phyloP scores from a whole-genome alignment of 2,888 invertebrate species.

The Brachycybe producta region DNA sequence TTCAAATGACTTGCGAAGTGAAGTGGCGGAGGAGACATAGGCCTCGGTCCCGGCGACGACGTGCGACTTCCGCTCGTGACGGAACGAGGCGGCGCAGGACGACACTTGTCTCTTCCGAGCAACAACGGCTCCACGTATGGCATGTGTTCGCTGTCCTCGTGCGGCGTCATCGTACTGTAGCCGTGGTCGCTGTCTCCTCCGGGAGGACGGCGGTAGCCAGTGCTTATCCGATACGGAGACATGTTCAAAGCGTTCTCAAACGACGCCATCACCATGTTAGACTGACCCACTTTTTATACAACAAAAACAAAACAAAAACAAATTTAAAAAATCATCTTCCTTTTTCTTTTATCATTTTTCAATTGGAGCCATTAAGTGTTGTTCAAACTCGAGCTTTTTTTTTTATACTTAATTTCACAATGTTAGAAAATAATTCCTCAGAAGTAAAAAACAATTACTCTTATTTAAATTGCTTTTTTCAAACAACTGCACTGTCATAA shows the following conservation, averaged over 20 bases:
- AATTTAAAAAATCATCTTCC: background rate
- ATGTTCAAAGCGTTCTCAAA: constrained; percentile 53
- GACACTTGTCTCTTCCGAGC: constrained; percentile 19
- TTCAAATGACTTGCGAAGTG: background rate
- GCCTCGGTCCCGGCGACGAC: constrained; percentile 20
- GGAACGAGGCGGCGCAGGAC: constrained; percentile 20
- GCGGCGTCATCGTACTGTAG: constrained; percentile 86
- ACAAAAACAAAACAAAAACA: background rate
- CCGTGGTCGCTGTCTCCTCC: constrained; percentile 84
- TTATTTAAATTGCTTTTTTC: too few species aligned
- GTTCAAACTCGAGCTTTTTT: too few species aligned
- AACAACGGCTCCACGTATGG: constrained; percentile 25
- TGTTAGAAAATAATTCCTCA: too few species aligned
- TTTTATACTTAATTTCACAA: too few species aligned
- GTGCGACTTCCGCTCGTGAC: constrained; percentile 21
- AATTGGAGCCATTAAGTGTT: too few species aligned
- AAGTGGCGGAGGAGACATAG: constrained; percentile 9
- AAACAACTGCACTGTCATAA: too few species aligned
- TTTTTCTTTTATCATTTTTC: too few species aligned
- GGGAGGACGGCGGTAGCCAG: constrained; percentile 59
- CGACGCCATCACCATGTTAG: constrained; percentile 22
- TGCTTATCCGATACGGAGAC: constrained; percentile 75
- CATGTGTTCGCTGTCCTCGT: constrained; percentile 53
- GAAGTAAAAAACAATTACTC: too few species aligned
- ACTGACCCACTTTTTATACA: constrained; percentile 15